Base-by-base conservation (phyloP, 2,888 invertebrate species). In the Hoplodrina blanda region DNA sequence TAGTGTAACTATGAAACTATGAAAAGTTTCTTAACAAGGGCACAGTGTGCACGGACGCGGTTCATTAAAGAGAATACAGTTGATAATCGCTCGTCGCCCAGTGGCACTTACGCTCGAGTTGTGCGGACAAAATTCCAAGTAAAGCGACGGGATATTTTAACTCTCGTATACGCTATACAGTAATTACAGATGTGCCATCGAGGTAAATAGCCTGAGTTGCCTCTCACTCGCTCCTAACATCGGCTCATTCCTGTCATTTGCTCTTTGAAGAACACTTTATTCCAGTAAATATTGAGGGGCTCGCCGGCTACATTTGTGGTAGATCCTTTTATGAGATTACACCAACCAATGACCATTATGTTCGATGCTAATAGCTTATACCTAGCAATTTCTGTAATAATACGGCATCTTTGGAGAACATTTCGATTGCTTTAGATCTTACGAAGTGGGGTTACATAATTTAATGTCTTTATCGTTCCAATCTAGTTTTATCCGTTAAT, bases 181-280 rank as follows among this genome's bases (percentile, higher is more conserved):
- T 95, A 95, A 95, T 95, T 95, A 95, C 93, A 90, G 93, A 93
- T 92, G 92, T 91, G 91, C 90, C 88, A 90, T 91, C 88, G 92
- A 91, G 93, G 92, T 93, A 94, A 94, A 94, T 93, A 94, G 92
- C 92, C 92, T 89, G 79, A 75, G 83, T 82, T 82, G 83, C 83
- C 81, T 90, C 91, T 89, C 89, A 75, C 83, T 91, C 88, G 84
- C 89, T 87, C 88, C 84, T 84, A 77, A 87, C 87, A 89, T 90
- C 87, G 82, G 83, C 85, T 89, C 89, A 89, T 87, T 89, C 89
- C 91, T 93, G 92, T 94, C 94, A 93, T 93, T 93, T 90, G 86
- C 88, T 87, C 89, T 90, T 90, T 88, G 90, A 88, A 87, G 87
- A 90, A 89, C 91, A 89, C 88, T 93, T 91, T 90, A 92, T 89